These are phyloP conservation scores for Scaptomyza montana DNA, from an alignment of 1,140 invertebrate genomes.

Conservation along the genomic window DNA sequence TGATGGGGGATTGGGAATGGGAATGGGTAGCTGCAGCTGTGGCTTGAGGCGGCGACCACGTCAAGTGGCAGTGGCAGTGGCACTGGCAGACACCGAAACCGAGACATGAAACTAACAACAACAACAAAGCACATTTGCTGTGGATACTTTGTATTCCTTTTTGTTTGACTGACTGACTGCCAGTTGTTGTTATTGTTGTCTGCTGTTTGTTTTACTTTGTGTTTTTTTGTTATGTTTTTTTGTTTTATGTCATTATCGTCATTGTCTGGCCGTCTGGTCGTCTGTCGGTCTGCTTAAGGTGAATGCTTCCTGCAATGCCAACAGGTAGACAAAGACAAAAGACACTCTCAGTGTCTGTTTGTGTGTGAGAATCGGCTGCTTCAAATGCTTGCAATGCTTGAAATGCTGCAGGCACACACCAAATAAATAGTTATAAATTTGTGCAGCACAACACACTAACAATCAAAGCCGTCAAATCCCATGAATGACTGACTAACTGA, in stretches of 20 bases:
- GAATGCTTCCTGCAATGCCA: constrained; percentile 81
- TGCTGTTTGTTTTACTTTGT: constrained; percentile 67
- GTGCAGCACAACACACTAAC: constrained; percentile 7
- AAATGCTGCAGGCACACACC: constrained; percentile 62
- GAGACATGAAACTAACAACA: constrained; percentile 43
- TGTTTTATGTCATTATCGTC: constrained; percentile 76
- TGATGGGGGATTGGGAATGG: not conserved
- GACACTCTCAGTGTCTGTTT: constrained; percentile 1
- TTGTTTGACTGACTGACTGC: constrained; percentile 55
- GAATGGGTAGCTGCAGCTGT: constrained; percentile 2
- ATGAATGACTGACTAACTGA: constrained; percentile 53
- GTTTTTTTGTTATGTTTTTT: constrained; percentile 60
- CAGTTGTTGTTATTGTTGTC: constrained; percentile 32
- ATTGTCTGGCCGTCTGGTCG: constrained; percentile 51
- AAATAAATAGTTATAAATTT: constrained; percentile 56
- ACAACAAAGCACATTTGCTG: constrained; percentile 40
- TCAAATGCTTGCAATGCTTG: constrained; percentile 52
- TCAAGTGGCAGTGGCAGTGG: constrained; percentile 48
- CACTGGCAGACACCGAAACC: constrained; percentile 69
- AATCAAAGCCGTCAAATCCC: constrained; percentile 65
- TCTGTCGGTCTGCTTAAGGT: constrained; percentile 50
- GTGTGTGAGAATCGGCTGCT: constrained; percentile 70
- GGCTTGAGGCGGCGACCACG: constrained; percentile 49
- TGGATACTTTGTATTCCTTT: constrained; percentile 70
- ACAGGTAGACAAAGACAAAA: constrained; percentile 68